These are phyloP conservation scores for Apotomis betuletana DNA, from an alignment of 2,888 invertebrate species.

Conservation along the genomic window DNA sequence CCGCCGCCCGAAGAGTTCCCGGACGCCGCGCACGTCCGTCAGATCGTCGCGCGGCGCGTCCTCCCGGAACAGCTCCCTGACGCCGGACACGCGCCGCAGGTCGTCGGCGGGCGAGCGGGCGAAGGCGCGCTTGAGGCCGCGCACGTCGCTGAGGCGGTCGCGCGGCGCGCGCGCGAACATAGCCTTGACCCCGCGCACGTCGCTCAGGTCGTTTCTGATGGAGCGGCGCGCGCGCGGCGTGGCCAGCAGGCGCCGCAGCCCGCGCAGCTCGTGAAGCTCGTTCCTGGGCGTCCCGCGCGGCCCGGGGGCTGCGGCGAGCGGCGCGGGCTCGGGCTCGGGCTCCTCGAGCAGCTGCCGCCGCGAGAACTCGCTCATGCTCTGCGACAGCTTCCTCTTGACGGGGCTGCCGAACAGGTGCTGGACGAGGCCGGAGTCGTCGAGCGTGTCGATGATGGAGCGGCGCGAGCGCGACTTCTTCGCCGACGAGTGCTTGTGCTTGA, in stretches of 20 bases:
- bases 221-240: constrained; percentile 62
- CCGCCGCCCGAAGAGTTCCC: constrained; percentile 55
- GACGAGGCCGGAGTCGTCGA: constrained; percentile 72
- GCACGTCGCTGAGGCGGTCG: constrained; percentile 68
- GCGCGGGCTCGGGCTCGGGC: constrained; percentile 24
- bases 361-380: constrained; percentile 76
- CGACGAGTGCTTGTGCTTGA: constrained; percentile 76
- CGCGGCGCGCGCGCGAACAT: constrained; percentile 62
- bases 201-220: constrained; percentile 65
- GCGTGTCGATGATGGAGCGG: constrained; percentile 73
- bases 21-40: constrained; percentile 68
- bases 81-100: constrained; percentile 48
- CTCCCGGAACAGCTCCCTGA: constrained; percentile 56
- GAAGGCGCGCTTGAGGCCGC: constrained; percentile 66
- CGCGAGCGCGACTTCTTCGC: constrained; percentile 79
- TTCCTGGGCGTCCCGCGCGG: no score
- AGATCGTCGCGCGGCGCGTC: constrained; percentile 61
- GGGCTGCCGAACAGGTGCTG: constrained; percentile 78
- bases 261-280: no score
- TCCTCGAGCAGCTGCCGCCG: constrained; percentile 55
- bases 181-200: constrained; percentile 65
- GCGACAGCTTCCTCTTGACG: constrained; percentile 77
- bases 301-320: background rate
- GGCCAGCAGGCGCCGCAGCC: constrained; percentile 30
- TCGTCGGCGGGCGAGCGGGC: constrained; percentile 54